Base-by-base conservation (phyloP, 2,797 vertebrate genomes). In the Etheostoma perlongum region DNA sequence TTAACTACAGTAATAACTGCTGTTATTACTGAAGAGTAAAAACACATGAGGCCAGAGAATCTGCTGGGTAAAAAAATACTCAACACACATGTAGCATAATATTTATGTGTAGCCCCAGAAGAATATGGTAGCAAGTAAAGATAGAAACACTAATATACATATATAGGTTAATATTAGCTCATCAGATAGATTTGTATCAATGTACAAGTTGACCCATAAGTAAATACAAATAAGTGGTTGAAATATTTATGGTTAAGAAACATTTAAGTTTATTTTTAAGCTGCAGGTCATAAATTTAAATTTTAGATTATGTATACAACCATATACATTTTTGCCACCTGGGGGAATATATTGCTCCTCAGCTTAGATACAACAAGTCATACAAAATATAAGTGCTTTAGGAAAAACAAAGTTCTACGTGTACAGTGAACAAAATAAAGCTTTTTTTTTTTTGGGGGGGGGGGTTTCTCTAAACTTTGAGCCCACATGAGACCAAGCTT, bases 381-480 rank as follows among this genome's bases (percentile, higher is more conserved):
- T 19, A 25, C 57, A 61, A 55, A 4, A 49, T 16, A 7, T 4
- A 25, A 62, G 23, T 18, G 53, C 36, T 23, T 75, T 55, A 47
- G 15, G 77, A 57, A 33, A 76, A 71, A 64, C 13, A 36, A 27
- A 48, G 36, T 21, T 59, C 19, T 66, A 54, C 14, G 61, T 53
- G 6, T 63, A 52, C n/a, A 18, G 23, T 30, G 57, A 63, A 66
- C 16, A 46, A 72, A 68, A 53, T 49, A 0, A 54, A 30, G 13
- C 14, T 23, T 23, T 23, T 59, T 55, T 61, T 23, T 33, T 33
- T n/a, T n/a, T n/a, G n/a, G n/a, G n/a, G n/a, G 30, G 33, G 33
- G 33, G 6, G 33, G 33, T 25, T 51, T 65, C 47, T 63, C 33
- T 21, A 44, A 62, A 74, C 42, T 58, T 47, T 30, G 8, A 76